phyloP scores from a whole-genome alignment of 1,140 invertebrate genomes.

The Drosophila willistoni region DNA sequence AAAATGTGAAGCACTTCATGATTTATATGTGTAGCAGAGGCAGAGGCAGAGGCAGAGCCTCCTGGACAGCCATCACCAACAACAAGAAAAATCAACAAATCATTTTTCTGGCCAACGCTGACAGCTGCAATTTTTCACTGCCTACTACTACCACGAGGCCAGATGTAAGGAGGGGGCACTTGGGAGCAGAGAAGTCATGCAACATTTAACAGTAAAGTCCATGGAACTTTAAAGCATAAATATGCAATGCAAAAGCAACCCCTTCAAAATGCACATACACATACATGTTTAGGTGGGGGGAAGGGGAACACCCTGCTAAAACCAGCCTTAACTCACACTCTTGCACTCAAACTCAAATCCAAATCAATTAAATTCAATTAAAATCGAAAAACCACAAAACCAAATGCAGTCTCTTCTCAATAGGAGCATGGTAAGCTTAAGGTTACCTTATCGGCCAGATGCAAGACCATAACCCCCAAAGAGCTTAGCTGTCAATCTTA shows the following conservation, averaged over 20 bases:
- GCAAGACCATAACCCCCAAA: slow-evolving; percentile 20
- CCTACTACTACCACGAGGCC: slow-evolving; percentile 20
- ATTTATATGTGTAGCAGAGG: slow-evolving; percentile 50
- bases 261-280: background rate
- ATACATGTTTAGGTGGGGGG: too few relatives aligned
- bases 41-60: slow-evolving; percentile 15
- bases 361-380: slow-evolving; percentile 81
- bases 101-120: slow-evolving; percentile 68
- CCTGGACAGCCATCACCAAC: slow-evolving; percentile 14
- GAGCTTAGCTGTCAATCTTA: slow-evolving; percentile 71
- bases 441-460: slow-evolving; percentile 61
- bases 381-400: slow-evolving; percentile 70
- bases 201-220: slow-evolving; percentile 46
- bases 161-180: background rate
- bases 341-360: slow-evolving; percentile 28
- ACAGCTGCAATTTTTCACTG: slow-evolving; percentile 75
- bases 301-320: slow-evolving; percentile 1
- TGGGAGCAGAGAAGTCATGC: slow-evolving; percentile 52
- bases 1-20: slow-evolving; percentile 59
- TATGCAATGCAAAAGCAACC: slow-evolving; percentile 14
- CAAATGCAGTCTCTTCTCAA: slow-evolving; percentile 53
- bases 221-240: slow-evolving; percentile 47
- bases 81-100: slow-evolving; percentile 59
- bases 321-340: background rate
- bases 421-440: slow-evolving; percentile 37